Evolutionary conservation across 1,140 invertebrate species (phyloP).

Genomic region (Nephotettix cincticeps): DNA sequence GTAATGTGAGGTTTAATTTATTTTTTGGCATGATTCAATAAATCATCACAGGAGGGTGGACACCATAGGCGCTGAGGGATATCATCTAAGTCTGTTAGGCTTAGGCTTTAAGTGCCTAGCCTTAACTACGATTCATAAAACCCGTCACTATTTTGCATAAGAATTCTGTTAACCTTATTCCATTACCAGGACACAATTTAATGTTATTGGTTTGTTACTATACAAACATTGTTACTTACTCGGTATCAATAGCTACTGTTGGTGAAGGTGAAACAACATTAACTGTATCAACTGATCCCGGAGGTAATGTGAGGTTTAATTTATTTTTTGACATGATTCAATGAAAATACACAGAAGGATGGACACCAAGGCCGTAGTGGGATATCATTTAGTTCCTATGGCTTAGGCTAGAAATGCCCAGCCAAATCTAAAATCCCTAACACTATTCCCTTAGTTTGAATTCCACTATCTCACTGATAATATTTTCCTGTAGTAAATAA

Average conservation of each 20-base stretch:
- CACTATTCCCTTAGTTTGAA: too few species aligned
- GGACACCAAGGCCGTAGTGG: background rate
- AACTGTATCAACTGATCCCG: conserved; percentile 80
- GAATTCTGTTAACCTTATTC: conserved; percentile 13
- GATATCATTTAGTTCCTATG: background rate
- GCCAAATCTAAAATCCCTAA: too few species aligned
- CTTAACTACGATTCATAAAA: conserved; percentile 20
- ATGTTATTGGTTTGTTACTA: background rate
- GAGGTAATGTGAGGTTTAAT: conserved; percentile 86
- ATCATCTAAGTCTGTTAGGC: background rate
- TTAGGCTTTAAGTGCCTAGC: conserved; percentile 11
- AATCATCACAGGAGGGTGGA: conserved; percentile 12
- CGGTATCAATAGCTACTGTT: conserved; percentile 53
- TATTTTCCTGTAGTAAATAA: too few species aligned
- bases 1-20: conserved; percentile 88
- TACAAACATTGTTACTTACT: conserved; percentile 55
- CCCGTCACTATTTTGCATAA: background rate
- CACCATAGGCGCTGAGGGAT: conserved; percentile 8
- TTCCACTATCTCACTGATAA: too few species aligned
- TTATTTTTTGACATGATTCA: conserved; percentile 86
- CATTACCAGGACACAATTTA: conserved; percentile 1
- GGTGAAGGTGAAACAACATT: conserved; percentile 70
- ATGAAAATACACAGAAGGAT: conserved; percentile 2
- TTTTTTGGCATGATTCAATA: conserved; percentile 77
- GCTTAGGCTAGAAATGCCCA: conserved; percentile 15